Evolutionary conservation across 2,888 invertebrate genomes (phyloP).

Genomic region (Artemia sinica): DNA sequence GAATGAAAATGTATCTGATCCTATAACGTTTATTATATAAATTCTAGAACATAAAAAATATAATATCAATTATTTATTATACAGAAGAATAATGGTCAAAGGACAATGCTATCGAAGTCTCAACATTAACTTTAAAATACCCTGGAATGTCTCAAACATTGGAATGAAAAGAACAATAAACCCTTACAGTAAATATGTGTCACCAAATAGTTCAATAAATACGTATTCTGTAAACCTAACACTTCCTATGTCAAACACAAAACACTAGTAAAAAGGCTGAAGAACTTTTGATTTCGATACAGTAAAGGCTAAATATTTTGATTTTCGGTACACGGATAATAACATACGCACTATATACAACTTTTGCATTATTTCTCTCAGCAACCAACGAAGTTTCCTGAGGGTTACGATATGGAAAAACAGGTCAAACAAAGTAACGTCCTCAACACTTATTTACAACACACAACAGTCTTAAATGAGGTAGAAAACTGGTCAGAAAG

Average conservation of each 20-base stretch:
- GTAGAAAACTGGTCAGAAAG: constrained; percentile 6
- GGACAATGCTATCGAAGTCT: constrained; percentile 1
- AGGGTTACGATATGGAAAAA: constrained; percentile 3
- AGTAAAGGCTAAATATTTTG: constrained; percentile 8
- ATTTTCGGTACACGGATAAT: constrained; percentile 4
- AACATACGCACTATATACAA: neutral
- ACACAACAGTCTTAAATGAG: neutral
- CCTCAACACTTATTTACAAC: neutral
- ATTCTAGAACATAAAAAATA: neutral
- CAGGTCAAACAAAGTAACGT: neutral
- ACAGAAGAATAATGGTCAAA: neutral
- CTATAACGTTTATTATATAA: no score
- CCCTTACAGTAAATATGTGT: no score
- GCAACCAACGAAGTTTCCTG: constrained; percentile 11
- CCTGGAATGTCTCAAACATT: constrained; percentile 6
- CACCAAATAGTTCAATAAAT: no score
- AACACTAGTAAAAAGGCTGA: neutral
- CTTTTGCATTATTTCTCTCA: neutral
- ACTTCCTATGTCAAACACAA: no score
- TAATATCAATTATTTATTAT: constrained; percentile 2
- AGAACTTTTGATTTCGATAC: constrained; percentile 4
- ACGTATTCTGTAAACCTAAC: no score
- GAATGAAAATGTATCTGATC: no score
- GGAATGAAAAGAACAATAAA: neutral
- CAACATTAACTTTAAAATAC: constrained; percentile 13